A percentile compares a stretch with the other conserved stretches of the same genome.
Conservation (phyloP, 2,113 vertebrate genomes). For the Conger conger region DNA sequence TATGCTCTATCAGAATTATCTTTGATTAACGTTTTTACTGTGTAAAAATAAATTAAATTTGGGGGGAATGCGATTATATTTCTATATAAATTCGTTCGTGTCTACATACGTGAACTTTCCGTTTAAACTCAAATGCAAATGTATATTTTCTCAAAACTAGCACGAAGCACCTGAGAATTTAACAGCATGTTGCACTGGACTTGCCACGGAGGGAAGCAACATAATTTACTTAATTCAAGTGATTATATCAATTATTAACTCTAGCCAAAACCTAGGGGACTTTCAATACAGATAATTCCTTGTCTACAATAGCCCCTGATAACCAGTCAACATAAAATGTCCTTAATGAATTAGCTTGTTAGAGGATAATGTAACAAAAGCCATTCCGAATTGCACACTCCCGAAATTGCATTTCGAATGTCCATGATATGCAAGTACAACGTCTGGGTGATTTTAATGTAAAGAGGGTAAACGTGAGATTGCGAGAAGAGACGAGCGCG, state of each 20-base stretch:
- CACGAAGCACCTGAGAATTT: constrained; percentile 56
- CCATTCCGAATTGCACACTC: constrained; percentile 45
- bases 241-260: constrained; percentile 68
- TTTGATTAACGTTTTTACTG: no score
- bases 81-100: constrained; percentile 36
- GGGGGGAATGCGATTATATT: constrained; percentile 44
- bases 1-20: no score
- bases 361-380: constrained; percentile 56
- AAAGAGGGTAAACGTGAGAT: constrained; percentile 40
- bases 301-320: constrained; percentile 53
- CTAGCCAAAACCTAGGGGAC: constrained; percentile 52
- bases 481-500: constrained; percentile 39
- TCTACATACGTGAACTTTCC: constrained; percentile 23
- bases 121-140: constrained; percentile 6
- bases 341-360: constrained; percentile 62
- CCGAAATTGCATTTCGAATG: constrained; percentile 31
- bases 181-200: constrained; percentile 42
- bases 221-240: constrained; percentile 60
- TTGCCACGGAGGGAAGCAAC: constrained; percentile 38
- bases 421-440: constrained; percentile 24
- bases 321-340: constrained; percentile 60
- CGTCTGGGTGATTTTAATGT: constrained; percentile 24
- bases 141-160: constrained; percentile 17
- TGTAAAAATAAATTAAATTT: no score
- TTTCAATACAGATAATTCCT: constrained; percentile 62